Evolutionary conservation across 1,140 invertebrate species (phyloP).

Genomic region (Popillia japonica): DNA sequence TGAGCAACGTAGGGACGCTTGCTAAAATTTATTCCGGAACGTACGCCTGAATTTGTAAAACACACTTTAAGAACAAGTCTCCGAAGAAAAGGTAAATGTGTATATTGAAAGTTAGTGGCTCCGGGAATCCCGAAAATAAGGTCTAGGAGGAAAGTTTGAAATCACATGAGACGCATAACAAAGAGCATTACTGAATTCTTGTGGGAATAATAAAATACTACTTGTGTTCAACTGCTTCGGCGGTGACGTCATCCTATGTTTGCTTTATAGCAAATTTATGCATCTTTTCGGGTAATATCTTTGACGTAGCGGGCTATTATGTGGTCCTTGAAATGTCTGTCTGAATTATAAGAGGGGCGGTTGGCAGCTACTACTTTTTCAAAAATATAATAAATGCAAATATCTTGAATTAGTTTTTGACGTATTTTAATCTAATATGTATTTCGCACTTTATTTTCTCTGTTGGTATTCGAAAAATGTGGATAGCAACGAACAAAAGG

Average conservation of each 20-base stretch:
- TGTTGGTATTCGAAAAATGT: too few species aligned
- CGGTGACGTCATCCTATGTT: constrained; percentile 11
- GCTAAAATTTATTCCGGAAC: background rate
- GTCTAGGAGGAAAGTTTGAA: constrained; percentile 31
- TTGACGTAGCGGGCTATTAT: background rate
- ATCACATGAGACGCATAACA: constrained; percentile 33
- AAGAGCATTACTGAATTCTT: constrained; percentile 27
- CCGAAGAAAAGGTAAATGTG: constrained; percentile 33
- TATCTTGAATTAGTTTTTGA: too few species aligned
- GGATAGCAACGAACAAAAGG: too few species aligned
- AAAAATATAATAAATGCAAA: too few species aligned
- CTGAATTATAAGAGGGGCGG: background rate
- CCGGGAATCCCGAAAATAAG: constrained; percentile 23
- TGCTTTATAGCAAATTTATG: constrained; percentile 18
- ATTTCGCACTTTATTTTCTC: too few species aligned
- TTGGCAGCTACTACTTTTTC: background rate
- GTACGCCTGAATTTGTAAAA: constrained; percentile 14
- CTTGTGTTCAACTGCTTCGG: constrained; percentile 22
- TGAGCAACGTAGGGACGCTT: background rate
- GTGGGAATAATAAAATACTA: constrained; percentile 30
- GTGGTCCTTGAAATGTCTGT: background rate
- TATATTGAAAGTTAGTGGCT: constrained; percentile 35
- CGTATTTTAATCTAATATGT: too few species aligned
- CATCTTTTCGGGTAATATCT: constrained; percentile 19
- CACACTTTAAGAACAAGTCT: constrained; percentile 33